Evolutionary conservation across 2,797 vertebrate species (phyloP).

Genomic region (Chrosomus eos): DNA sequence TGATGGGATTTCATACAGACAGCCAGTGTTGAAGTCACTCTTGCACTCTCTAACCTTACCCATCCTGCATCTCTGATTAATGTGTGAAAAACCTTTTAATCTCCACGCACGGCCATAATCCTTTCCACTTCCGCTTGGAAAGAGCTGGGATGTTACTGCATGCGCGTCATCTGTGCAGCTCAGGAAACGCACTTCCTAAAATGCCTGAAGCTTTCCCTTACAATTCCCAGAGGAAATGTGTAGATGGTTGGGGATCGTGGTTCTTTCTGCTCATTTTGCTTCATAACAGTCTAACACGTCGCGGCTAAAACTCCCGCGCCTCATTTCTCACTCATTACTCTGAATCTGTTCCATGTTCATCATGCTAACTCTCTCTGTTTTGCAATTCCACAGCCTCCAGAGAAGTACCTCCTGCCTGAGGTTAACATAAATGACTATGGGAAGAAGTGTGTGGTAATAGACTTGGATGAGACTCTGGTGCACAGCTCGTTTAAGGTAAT

Average conservation of each 20-base stretch:
- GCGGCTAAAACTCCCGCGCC: not conserved
- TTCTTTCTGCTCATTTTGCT: conserved; percentile 9
- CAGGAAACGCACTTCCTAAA: conserved; percentile 41
- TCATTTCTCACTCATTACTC: conserved; percentile 71
- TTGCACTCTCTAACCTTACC: conserved; percentile 26
- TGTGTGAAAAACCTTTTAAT: conserved; percentile 43
- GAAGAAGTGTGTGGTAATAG: conserved; percentile 98
- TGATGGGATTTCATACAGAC: conserved; percentile 36
- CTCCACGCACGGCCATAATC: conserved; percentile 4
- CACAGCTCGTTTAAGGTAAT: conserved; percentile 99
- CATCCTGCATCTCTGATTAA: conserved; percentile 33
- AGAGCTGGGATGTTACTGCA: conserved; percentile 39
- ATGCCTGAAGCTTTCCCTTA: conserved; percentile 1
- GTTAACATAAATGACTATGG: conserved; percentile 94
- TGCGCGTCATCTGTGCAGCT: conserved; percentile 14
- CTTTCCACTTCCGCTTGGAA: conserved; percentile 11
- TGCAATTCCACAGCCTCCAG: conserved; percentile 83
- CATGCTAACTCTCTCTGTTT: conserved; percentile 50
- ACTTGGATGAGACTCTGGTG: conserved; percentile 97
- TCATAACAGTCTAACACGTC: not conserved
- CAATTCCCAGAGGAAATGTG: conserved; percentile 26
- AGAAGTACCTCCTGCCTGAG: conserved; percentile 98
- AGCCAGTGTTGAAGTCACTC: conserved; percentile 17
- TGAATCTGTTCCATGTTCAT: not conserved
- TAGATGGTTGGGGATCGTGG: not conserved